Conservation (phyloP, 2,888 invertebrate species). For the Lasioglossum oenotherae region DNA sequence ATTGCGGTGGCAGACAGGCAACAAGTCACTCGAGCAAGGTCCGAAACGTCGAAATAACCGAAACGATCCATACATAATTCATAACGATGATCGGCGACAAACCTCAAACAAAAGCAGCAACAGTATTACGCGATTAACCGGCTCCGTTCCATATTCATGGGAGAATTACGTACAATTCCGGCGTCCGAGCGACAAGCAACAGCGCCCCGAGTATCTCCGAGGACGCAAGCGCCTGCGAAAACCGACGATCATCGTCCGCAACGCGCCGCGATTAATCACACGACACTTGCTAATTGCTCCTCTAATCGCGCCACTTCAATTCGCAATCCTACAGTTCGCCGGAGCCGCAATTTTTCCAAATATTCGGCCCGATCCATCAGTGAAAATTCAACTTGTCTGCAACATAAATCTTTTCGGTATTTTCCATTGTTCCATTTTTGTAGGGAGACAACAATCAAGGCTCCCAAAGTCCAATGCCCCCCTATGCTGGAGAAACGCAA, state of each 20-base stretch:
- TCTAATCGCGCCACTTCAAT: background rate
- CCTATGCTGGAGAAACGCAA: background rate
- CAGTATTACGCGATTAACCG: slow-evolving; percentile 28
- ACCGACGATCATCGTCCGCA: background rate
- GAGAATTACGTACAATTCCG: slow-evolving; percentile 21
- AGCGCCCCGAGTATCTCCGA: slow-evolving; percentile 1
- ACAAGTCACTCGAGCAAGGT: background rate
- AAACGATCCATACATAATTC: slow-evolving; percentile 24
- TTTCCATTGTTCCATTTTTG: too few species aligned
- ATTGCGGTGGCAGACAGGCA: background rate
- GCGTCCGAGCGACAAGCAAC: slow-evolving; percentile 15
- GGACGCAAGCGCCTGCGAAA: slow-evolving; percentile 2
- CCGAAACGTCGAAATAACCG: slow-evolving; percentile 5
- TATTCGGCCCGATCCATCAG: background rate
- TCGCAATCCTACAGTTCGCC: background rate
- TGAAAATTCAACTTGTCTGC: background rate
- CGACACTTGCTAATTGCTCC: background rate
- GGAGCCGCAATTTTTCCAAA: background rate
- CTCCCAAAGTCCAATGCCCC: background rate
- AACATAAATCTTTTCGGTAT: background rate
- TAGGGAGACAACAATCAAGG: too few species aligned
- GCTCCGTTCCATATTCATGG: slow-evolving; percentile 27
- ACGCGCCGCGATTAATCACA: slow-evolving; percentile 20
- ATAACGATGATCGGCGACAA: slow-evolving; percentile 18
- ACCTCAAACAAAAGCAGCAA: slow-evolving; percentile 25